Base-by-base conservation (phyloP, 2,113 vertebrate genomes). In the Falcunculus frontatus region DNA sequence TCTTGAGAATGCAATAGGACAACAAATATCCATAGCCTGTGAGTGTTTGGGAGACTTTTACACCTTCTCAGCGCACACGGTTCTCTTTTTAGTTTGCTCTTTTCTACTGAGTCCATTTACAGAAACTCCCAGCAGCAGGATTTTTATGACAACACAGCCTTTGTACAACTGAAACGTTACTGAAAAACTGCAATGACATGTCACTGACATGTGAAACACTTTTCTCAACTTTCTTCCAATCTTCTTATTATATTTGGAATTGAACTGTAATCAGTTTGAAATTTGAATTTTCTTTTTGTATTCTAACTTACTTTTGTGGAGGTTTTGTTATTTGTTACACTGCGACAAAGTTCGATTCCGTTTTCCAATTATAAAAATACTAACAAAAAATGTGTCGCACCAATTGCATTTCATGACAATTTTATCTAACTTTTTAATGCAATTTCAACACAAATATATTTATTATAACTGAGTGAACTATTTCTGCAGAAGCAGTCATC, bases 61-160 rank as follows among this genome's bases (percentile, higher is more conserved):
- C 21, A 47, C 16, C 10, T 49, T 53, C 42, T 64, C 70, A 2
- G 9, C 7, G 16, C 7, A 4, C 32, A 19, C 0, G 0, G 52
- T 68, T 89, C 9, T 89, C 19, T 74, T 69, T 47, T 35, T 73
- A 74, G 33, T 44, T 39, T 60, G 17, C 16, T 84, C 12, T 30
- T 91, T 69, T 35, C 17, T 77, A 32, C 9, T 41, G 50, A n/a
- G 17, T 69, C 32, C 42, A 13, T 78, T 74, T 89, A 50, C 14
- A 82, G n/a, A 49, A 70, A 49, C 67, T 49, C 26, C 10, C 13
- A 69, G 27, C 2, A 4, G 42, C 2, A 8, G 27, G 16, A 11
- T 26, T 91, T 83, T 86, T 35, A 35, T 62, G 77, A 41, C 33
- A 73, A 17, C 2, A 8, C 5, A 69, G 29, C 13, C 37, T 26